Conservation (phyloP, 2,888 invertebrate species). For the Hesperia comma region DNA sequence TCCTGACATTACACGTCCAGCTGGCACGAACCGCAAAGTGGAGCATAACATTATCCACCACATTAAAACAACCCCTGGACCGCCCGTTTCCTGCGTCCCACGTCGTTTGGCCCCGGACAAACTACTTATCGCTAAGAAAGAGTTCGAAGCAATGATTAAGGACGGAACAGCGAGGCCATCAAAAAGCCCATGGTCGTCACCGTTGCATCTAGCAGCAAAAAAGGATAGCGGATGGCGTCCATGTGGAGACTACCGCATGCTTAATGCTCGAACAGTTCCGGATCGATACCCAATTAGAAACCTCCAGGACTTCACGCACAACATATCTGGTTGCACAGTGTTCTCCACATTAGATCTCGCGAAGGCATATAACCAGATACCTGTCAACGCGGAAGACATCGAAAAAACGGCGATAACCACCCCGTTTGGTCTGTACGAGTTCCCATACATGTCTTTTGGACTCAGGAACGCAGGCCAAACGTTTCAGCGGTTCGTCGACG, state of each 20-base stretch:
- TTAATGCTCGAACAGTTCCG: too few relatives aligned
- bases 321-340: not conserved
- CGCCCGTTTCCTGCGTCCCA: not conserved
- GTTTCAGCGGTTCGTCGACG: not conserved
- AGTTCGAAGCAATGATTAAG: not conserved
- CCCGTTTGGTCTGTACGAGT: not conserved
- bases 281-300: not conserved
- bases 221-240: not conserved
- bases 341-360: not conserved
- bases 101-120: constrained; percentile 4
- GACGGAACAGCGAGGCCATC: not conserved
- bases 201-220: not conserved
- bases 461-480: constrained; percentile 8
- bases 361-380: not conserved
- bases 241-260: too few relatives aligned
- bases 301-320: not conserved
- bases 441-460: not conserved
- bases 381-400: not conserved
- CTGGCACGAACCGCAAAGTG: not conserved
- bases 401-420: not conserved
- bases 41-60: not conserved
- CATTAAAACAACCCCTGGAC: constrained; percentile 1
- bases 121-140: not conserved
- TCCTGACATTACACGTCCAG: not conserved
- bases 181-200: not conserved